Conservation (phyloP, 2,888 invertebrate species). For the Cryptocephalus moraei region DNA sequence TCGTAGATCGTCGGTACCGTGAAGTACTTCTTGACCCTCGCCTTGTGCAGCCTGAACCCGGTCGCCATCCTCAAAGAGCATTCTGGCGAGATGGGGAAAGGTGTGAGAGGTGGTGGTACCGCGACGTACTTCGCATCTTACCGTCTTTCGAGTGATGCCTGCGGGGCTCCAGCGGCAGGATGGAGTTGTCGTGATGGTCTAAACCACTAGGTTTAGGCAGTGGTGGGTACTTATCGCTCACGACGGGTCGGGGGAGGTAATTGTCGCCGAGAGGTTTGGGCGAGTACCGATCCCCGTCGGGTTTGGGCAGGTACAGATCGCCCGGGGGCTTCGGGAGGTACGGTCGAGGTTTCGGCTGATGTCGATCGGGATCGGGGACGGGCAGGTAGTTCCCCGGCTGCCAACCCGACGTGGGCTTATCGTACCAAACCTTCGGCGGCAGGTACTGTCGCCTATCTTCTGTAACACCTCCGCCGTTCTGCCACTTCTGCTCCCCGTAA, state of each 20-base stretch:
- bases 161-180: slow-evolving; percentile 26
- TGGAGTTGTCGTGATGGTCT: slow-evolving; percentile 16
- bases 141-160: neutral
- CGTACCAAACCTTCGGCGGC: slow-evolving; percentile 4
- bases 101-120: too few relatives aligned
- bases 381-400: slow-evolving; percentile 7
- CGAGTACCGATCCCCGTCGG: too few relatives aligned
- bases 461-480: neutral
- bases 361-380: slow-evolving; percentile 13
- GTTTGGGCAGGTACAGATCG: neutral
- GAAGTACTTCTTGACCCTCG: slow-evolving; percentile 54
- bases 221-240: neutral
- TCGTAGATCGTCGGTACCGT: slow-evolving; percentile 60
- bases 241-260: neutral
- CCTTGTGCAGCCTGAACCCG: slow-evolving; percentile 63
- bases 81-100: too few relatives aligned
- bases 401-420: slow-evolving; percentile 5
- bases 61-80: slow-evolving; percentile 66
- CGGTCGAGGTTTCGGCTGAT: slow-evolving; percentile 21
- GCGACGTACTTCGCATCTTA: too few relatives aligned
- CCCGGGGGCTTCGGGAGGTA: slow-evolving; percentile 19
- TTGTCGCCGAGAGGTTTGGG: too few relatives aligned
- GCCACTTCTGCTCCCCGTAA: slow-evolving; percentile 8
- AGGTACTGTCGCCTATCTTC: slow-evolving; percentile 10
- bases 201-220: neutral